Conservation (phyloP, 2,888 invertebrate genomes). For the Drosophila emarginata region DNA sequence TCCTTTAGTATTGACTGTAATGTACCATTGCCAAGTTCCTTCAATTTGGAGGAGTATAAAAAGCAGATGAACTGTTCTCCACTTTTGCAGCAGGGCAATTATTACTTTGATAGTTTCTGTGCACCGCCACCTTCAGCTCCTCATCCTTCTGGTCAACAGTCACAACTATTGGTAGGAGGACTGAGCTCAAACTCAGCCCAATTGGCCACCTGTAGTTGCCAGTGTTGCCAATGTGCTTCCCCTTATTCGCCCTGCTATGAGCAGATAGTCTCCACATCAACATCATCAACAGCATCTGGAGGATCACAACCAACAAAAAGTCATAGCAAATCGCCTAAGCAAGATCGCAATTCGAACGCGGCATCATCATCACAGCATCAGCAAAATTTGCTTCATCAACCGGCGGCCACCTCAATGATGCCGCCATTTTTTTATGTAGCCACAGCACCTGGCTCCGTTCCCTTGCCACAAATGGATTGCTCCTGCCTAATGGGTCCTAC, state of each 20-base stretch:
- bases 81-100: conserved; percentile 3
- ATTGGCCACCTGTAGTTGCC: conserved; percentile 11
- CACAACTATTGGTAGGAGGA: neutral
- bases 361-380: neutral
- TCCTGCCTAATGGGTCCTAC: neutral
- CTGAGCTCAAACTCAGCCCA: neutral
- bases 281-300: neutral
- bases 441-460: neutral
- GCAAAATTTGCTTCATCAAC: neutral
- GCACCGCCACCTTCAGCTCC: neutral
- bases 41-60: conserved; percentile 39
- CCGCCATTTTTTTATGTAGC: conserved; percentile 24
- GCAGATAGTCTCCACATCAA: neutral
- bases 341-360: neutral
- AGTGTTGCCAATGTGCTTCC: conserved; percentile 11
- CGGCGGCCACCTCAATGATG: neutral
- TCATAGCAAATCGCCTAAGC: neutral
- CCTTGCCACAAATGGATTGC: neutral
- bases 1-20: conserved; percentile 51
- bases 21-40: conserved; percentile 51
- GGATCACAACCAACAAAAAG: neutral
- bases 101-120: conserved; percentile 1
- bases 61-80: conserved; percentile 17
- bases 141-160: neutral
- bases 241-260: conserved; percentile 7